These are phyloP conservation scores for Semnornis frantzii DNA, from an alignment of 2,113 vertebrate genomes.

Conservation along the genomic window DNA sequence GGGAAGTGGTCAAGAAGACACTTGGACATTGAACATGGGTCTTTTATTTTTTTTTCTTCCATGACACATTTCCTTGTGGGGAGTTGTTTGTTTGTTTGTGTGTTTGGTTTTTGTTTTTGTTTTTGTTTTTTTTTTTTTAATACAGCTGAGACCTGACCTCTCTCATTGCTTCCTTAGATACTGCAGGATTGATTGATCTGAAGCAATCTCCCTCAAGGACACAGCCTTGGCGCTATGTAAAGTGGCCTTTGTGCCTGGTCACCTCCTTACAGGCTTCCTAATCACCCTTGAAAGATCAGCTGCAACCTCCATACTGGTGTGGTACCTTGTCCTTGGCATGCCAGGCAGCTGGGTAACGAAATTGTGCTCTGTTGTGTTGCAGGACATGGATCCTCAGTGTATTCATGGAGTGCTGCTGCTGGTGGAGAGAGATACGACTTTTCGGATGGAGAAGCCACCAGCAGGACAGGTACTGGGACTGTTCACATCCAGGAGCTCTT, in stretches of 20 bases:
- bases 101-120: background rate
- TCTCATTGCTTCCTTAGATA: background rate
- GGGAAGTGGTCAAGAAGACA: background rate
- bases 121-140: too few relatives aligned
- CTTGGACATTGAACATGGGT: background rate
- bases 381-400: slow-evolving; percentile 76
- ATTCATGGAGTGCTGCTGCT: slow-evolving; percentile 84
- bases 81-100: background rate
- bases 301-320: background rate
- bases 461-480: slow-evolving; percentile 79
- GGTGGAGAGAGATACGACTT: slow-evolving; percentile 76
- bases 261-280: background rate
- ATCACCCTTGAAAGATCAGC: background rate
- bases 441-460: slow-evolving; percentile 76
- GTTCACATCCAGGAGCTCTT: background rate
- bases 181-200: background rate
- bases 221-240: background rate
- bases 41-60: background rate
- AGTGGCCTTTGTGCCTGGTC: background rate
- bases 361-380: slow-evolving; percentile 9
- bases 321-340: background rate
- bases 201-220: background rate
- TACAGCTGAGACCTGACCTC: background rate
- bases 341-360: background rate
- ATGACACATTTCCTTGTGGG: background rate